phyloP scores from a whole-genome alignment of 2,888 invertebrate genomes.

The Aspidiotus destructor region DNA sequence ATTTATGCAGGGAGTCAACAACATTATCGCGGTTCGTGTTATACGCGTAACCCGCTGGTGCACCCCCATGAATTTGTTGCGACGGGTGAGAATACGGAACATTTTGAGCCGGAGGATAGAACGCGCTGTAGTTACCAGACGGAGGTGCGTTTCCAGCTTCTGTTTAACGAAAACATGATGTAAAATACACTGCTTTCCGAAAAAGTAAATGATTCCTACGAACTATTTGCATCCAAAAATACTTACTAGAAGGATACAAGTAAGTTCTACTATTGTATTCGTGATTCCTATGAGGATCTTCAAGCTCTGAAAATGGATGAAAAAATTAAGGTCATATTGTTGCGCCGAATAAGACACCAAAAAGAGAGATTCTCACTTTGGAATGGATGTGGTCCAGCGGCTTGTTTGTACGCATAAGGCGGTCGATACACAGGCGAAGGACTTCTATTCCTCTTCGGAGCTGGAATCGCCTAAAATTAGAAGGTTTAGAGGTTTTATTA shows the following conservation, averaged over 20 bases:
- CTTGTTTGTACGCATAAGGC: slow-evolving; percentile 17
- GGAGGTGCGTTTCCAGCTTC: slow-evolving; percentile 10
- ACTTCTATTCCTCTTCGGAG: slow-evolving; percentile 22
- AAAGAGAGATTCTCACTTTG: slow-evolving; percentile 20
- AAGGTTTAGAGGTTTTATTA: not conserved
- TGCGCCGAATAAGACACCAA: not conserved
- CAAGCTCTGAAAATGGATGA: slow-evolving; percentile 12
- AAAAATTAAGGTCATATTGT: not conserved
- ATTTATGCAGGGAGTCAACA: slow-evolving; percentile 15
- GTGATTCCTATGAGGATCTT: slow-evolving; percentile 20
- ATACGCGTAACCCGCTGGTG: slow-evolving; percentile 5
- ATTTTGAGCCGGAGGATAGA: slow-evolving; percentile 15
- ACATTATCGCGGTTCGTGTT: not conserved
- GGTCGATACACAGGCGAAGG: slow-evolving; percentile 24
- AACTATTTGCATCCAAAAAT: not conserved
- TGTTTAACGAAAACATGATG: not conserved
- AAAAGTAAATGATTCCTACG: not conserved
- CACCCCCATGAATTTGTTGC: slow-evolving; percentile 10
- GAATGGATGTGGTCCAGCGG: slow-evolving; percentile 28
- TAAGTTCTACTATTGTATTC: slow-evolving; percentile 17
- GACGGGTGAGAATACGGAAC: slow-evolving; percentile 14
- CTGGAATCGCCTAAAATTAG: slow-evolving; percentile 12
- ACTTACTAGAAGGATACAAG: slow-evolving; percentile 14
- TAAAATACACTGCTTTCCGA: not conserved
- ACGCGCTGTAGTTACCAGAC: slow-evolving; percentile 10